phyloP scores from a whole-genome alignment of 2,797 vertebrate species.

The Podarcis siculus region DNA sequence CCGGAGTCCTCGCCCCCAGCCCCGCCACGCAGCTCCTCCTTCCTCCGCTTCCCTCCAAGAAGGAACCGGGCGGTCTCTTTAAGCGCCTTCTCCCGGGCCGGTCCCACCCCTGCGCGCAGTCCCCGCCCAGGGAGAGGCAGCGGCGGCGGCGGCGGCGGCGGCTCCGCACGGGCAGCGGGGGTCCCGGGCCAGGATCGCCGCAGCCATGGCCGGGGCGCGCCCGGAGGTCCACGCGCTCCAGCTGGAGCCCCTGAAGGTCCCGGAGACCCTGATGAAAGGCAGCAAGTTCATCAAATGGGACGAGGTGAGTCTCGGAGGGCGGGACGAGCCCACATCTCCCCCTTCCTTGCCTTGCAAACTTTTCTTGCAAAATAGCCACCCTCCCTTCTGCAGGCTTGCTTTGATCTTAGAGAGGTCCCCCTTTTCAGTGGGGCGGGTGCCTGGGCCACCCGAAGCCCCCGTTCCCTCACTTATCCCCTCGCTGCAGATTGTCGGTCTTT shows the following conservation, averaged over 20 bases:
- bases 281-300: conserved; percentile 96
- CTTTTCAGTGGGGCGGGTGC: too few relatives aligned
- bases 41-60: background rate
- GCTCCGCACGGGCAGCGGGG: background rate
- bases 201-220: conserved; percentile 89
- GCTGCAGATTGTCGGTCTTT: background rate
- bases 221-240: conserved; percentile 91
- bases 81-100: background rate
- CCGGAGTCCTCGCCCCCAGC: background rate
- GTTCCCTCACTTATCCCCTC: too few relatives aligned
- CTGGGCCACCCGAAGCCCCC: too few relatives aligned
- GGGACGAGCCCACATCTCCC: background rate
- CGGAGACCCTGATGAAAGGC: conserved; percentile 84
- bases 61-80: background rate
- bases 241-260: conserved; percentile 88
- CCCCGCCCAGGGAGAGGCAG: background rate
- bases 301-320: conserved; percentile 82
- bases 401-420: background rate
- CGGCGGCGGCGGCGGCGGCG: background rate
- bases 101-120: conserved; percentile 18
- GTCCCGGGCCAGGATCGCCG: background rate
- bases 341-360: background rate
- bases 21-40: too few relatives aligned
- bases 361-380: background rate
- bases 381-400: background rate